A percentile compares a stretch with the other conserved stretches of the same genome.
phyloP scores from a whole-genome alignment of 2,888 invertebrate species.

The Melitaea athalia region DNA sequence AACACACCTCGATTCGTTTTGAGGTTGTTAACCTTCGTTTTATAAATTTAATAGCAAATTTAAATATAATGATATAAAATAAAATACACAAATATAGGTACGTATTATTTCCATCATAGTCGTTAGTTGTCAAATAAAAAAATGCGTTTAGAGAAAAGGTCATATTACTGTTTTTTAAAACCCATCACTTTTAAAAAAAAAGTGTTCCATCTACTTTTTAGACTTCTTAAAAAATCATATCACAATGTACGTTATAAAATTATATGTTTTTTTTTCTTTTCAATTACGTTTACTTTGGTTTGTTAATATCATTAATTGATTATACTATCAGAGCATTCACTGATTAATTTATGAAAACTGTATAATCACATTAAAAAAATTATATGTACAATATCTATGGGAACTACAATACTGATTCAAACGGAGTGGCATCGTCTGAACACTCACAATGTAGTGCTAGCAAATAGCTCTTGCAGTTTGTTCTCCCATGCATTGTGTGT shows the following conservation, averaged over 20 bases:
- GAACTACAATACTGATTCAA: slow-evolving; percentile 32
- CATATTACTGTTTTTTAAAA: no score
- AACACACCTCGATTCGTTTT: not conserved
- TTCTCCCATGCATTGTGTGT: slow-evolving; percentile 39
- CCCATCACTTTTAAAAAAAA: no score
- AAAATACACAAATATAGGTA: not conserved
- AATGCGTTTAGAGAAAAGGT: no score
- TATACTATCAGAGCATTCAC: no score
- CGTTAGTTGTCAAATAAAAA: no score
- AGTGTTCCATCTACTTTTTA: not conserved
- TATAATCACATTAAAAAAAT: not conserved
- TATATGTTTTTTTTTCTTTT: no score
- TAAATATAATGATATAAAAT: not conserved
- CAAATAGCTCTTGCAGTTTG: slow-evolving; percentile 36
- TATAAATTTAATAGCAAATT: not conserved
- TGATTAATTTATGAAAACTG: not conserved
- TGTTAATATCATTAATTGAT: no score
- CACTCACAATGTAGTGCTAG: slow-evolving; percentile 38
- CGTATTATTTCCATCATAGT: no score
- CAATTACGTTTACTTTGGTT: not conserved
- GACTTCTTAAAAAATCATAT: no score
- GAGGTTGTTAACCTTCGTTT: slow-evolving; percentile 13
- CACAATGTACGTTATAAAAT: no score
- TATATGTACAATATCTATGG: slow-evolving; percentile 36
- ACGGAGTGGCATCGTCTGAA: slow-evolving; percentile 34